These are phyloP conservation scores for Vidua macroura DNA, from an alignment of 2,113 vertebrate species.

Conservation along the genomic window DNA sequence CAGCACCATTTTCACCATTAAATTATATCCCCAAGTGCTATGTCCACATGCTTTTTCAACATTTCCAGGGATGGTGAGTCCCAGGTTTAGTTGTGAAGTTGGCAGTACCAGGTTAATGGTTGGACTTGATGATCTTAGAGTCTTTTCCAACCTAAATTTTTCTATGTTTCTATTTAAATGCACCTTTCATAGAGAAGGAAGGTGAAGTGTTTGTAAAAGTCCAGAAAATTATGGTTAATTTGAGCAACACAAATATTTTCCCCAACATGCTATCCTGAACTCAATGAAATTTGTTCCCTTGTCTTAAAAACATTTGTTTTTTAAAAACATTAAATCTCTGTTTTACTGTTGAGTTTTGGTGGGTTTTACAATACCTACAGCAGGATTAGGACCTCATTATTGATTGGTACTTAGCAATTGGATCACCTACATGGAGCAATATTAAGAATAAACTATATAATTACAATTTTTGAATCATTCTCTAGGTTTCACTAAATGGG, in stretches of 20 bases:
- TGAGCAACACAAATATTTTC: neutral
- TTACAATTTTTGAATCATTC: neutral
- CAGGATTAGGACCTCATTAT: neutral
- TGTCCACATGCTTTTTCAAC: neutral
- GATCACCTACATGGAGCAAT: neutral
- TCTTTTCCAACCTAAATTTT: neutral
- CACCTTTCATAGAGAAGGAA: neutral
- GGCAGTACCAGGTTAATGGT: neutral
- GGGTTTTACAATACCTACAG: neutral
- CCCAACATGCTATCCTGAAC: neutral
- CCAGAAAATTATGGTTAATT: neutral
- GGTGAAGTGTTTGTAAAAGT: neutral
- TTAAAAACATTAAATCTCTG: neutral
- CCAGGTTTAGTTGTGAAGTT: neutral
- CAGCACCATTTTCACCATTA: neutral
- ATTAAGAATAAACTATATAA: neutral
- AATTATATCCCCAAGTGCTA: neutral
- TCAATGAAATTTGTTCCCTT: neutral
- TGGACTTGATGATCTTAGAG: neutral
- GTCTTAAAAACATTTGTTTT: neutral
- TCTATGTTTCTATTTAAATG: neutral
- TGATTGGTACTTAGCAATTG: neutral
- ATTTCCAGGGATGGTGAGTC: neutral
- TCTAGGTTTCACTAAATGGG: neutral
- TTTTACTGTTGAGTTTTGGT: neutral